Conservation (phyloP, 1,140 invertebrate genomes). For the Lutraria rhynchaena region DNA sequence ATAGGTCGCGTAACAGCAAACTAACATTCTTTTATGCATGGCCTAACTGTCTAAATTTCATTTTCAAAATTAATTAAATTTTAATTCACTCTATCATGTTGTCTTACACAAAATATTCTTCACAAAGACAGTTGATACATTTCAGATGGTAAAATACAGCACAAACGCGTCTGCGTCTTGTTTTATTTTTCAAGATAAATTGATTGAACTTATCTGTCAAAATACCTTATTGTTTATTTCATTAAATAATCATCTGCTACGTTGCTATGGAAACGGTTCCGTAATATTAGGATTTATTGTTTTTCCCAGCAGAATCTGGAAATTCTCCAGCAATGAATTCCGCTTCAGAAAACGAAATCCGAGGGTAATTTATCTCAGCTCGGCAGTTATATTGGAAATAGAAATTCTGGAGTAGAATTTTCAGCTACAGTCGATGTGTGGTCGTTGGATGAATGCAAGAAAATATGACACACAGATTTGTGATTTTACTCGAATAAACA, state of each 20-base stretch:
- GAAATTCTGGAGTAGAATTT: no score
- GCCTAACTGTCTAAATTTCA: no score
- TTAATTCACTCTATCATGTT: constrained; percentile 14
- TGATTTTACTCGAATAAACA: no score
- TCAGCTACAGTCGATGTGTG: no score
- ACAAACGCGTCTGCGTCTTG: neutral
- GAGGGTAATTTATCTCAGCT: no score
- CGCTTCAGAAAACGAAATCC: constrained; percentile 18
- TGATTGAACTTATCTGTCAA: constrained; percentile 57
- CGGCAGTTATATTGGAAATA: no score
- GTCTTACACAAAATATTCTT: neutral
- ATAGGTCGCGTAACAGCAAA: no score
- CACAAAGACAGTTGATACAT: constrained; percentile 16
- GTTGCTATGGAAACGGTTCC: constrained; percentile 56
- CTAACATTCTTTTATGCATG: no score
- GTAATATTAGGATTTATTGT: constrained; percentile 64
- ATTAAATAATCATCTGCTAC: constrained; percentile 53
- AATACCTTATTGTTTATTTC: constrained; percentile 63
- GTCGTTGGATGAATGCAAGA: no score
- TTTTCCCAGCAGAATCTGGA: constrained; percentile 40
- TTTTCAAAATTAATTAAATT: no score
- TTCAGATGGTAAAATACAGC: neutral
- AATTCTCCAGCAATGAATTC: constrained; percentile 23
- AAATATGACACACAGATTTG: no score
- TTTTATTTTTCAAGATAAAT: constrained; percentile 26